Evolutionary conservation across 2,888 invertebrate species (phyloP), one percentile per base, ranked within the genome.

Genomic region (Spicauda simplicius): DNA sequence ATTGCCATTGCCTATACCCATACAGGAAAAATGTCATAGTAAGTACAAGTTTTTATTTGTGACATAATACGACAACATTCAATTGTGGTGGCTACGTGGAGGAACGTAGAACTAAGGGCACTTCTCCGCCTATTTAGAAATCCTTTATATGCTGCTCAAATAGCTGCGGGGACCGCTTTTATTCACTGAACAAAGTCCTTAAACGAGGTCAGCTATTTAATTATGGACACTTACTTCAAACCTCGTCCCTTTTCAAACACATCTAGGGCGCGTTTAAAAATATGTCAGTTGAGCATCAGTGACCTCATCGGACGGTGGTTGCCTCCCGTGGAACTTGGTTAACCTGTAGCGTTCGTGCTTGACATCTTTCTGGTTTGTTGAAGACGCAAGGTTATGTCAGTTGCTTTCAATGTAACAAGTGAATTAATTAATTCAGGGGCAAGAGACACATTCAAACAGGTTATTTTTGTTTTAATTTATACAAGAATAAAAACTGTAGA

Each of bases 91-190:
- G 33, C 33, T 10, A 33, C 8, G 10, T 6, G 7, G 8, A 33
- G 8, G 8, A 6, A 33, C 10, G 33, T 41, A 41, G 41, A 14
- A 41, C 12, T 14, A 41, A 41, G 41, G 14, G 14, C 14, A 12
- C 14, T 14, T 14, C 14, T 14, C 14, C 14, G 41, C 41, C 14
- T 14, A 33, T 41, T 41, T 41, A 41, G 41, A 41, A 41, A 41
- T 41, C 41, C 33, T 33, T 33, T 33, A 33, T 33, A 33, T 41
- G 10, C 41, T 41, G 41, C 33, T 33, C 33, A 33, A 33, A 33
- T 33, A 33, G 33, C 33, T 33, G 14, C 41, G 12, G 41, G 41
- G 41, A 72, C 72, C 70, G 67, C 71, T 72, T 71, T 65, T 70
- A 70, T 59, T 59, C 65, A 60, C 54, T 60, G 66, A 37, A 20